These are phyloP conservation scores for Casuarius casuarius DNA, from an alignment of 2,113 vertebrate genomes.

Conservation along the genomic window DNA sequence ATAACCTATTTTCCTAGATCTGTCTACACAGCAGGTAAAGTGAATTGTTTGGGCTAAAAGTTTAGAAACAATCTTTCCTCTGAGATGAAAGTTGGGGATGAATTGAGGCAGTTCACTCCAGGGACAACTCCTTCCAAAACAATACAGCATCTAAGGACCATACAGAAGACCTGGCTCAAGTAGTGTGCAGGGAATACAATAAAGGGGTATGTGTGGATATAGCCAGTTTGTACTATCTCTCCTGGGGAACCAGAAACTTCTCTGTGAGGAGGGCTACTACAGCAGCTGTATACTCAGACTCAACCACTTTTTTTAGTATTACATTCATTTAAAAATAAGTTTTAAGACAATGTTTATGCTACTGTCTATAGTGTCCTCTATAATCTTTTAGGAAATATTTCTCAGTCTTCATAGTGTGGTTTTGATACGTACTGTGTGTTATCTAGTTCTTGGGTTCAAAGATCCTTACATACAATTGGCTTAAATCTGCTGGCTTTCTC, in stretches of 20 bases:
- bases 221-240: background rate
- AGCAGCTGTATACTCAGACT: background rate
- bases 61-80: background rate
- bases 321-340: background rate
- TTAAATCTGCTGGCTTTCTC: background rate
- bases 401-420: background rate
- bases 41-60: background rate
- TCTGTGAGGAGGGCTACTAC: background rate
- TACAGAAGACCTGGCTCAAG: background rate
- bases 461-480: fast-evolving
- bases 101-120: background rate
- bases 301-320: background rate
- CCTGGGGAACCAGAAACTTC: background rate
- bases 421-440: background rate
- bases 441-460: background rate
- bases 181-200: background rate
- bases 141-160: background rate
- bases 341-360: background rate
- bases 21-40: background rate
- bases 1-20: background rate
- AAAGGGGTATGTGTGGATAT: background rate
- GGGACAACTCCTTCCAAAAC: background rate
- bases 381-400: background rate
- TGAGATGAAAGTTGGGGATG: background rate
- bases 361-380: background rate